Evolutionary conservation across 2,113 vertebrate genomes (phyloP).

Genomic region (Sebastes schlegelii): DNA sequence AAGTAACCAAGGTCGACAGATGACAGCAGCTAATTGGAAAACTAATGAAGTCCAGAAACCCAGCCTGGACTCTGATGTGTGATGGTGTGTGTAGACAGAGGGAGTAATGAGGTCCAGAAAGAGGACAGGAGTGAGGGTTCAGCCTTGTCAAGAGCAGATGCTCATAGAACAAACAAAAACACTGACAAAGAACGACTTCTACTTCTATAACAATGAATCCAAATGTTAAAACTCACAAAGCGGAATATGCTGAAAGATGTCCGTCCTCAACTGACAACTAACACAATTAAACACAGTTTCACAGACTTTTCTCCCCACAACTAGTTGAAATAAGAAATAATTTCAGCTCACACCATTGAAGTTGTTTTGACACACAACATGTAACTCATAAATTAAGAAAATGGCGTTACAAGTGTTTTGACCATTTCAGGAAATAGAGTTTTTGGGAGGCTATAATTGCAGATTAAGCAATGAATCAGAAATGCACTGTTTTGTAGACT

Average conservation of each 20-base stretch:
- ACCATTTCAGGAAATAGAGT: neutral
- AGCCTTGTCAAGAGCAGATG: conserved; percentile 62
- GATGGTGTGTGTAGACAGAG: conserved; percentile 26
- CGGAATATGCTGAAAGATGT: neutral
- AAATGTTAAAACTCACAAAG: neutral
- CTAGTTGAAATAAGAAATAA: too few relatives aligned
- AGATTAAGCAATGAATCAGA: neutral
- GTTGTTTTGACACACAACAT: neutral
- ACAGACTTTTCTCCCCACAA: neutral
- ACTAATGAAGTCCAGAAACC: conserved; percentile 79
- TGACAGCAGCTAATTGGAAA: conserved; percentile 81
- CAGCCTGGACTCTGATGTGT: conserved; percentile 59
- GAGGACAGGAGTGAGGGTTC: conserved; percentile 45
- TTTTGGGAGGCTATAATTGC: neutral
- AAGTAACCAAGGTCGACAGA: conserved; percentile 68
- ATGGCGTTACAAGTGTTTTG: neutral
- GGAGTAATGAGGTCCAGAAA: conserved; percentile 56
- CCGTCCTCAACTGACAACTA: neutral
- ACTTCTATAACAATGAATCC: neutral
- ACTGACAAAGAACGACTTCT: conserved; percentile 19
- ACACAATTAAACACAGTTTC: neutral
- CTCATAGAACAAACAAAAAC: conserved; percentile 54
- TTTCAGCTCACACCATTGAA: neutral
- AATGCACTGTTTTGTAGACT: neutral
- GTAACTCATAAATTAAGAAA: neutral